Evolutionary conservation across 2,797 vertebrate genomes (phyloP).

Genomic region (Spondyliosoma cantharus): DNA sequence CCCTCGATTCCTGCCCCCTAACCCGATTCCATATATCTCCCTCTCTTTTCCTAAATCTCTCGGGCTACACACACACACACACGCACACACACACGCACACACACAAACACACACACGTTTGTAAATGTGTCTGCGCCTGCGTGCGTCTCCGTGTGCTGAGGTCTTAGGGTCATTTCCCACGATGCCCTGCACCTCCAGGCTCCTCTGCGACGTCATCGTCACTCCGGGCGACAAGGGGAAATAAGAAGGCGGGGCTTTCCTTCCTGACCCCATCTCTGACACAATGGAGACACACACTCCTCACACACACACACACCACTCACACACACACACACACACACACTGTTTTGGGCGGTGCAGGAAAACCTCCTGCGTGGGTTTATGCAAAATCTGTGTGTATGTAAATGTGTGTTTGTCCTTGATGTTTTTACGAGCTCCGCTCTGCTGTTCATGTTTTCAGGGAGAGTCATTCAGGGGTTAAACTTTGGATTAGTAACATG

Average conservation of each 20-base stretch:
- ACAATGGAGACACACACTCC: conserved; percentile 74
- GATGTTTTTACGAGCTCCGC: conserved; percentile 31
- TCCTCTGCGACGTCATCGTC: conserved; percentile 64
- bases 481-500: neutral
- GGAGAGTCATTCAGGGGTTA: neutral
- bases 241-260: conserved; percentile 78
- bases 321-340: neutral
- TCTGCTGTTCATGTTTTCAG: conserved; percentile 6
- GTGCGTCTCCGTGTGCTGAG: conserved; percentile 24
- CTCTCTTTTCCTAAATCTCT: conserved; percentile 7
- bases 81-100: neutral
- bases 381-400: conserved; percentile 35
- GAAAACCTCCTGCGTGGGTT: conserved; percentile 48
- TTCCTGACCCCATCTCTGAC: conserved; percentile 78
- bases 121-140: neutral
- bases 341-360: conserved; percentile 35
- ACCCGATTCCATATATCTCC: conserved; percentile 40
- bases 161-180: conserved; percentile 76
- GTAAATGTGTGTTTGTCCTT: conserved; percentile 26
- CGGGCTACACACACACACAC: neutral
- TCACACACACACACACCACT: too few species aligned
- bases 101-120: neutral
- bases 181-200: conserved; percentile 60
- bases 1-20: conserved; percentile 30
- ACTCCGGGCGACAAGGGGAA: conserved; percentile 68